A percentile compares a stretch with the other conserved stretches of the same genome.
These are phyloP conservation scores for Trachelus tabidus DNA, from an alignment of 2,888 invertebrate genomes.

Conservation along the genomic window DNA sequence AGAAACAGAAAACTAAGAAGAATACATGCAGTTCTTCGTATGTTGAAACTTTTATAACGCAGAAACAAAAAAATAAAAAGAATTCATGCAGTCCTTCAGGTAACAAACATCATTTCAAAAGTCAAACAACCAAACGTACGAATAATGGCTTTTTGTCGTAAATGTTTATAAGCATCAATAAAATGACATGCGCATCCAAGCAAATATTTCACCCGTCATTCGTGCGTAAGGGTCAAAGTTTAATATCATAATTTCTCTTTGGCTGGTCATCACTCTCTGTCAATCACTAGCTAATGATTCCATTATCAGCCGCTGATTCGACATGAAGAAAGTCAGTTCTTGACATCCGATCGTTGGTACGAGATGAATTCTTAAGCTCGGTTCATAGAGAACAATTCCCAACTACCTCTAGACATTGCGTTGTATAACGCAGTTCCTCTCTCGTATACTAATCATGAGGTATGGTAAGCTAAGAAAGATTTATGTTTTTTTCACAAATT, in stretches of 20 bases:
- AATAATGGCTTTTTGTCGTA: neutral
- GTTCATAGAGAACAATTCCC: neutral
- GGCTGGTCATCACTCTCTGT: conserved; percentile 22
- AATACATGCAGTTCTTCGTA: neutral
- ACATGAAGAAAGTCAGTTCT: conserved; percentile 15
- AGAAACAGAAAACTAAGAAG: neutral
- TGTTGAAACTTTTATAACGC: neutral
- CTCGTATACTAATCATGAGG: neutral
- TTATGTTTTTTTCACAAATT: neutral
- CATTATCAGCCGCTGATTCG: conserved; percentile 21
- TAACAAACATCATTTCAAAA: neutral
- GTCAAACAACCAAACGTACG: neutral
- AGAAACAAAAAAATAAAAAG: neutral
- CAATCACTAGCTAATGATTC: conserved; percentile 24
- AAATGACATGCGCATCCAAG: conserved; percentile 5
- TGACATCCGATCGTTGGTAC: conserved; percentile 6
- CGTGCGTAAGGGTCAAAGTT: conserved; percentile 12
- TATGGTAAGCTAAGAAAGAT: neutral
- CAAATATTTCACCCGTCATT: conserved; percentile 19
- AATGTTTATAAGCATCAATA: neutral
- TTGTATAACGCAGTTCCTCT: neutral
- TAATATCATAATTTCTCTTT: conserved; percentile 24
- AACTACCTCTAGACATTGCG: neutral
- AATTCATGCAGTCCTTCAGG: neutral
- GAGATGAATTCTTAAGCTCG: neutral